phyloP scores from a whole-genome alignment of 2,888 invertebrate species.

The Neoitamus cyanurus region DNA sequence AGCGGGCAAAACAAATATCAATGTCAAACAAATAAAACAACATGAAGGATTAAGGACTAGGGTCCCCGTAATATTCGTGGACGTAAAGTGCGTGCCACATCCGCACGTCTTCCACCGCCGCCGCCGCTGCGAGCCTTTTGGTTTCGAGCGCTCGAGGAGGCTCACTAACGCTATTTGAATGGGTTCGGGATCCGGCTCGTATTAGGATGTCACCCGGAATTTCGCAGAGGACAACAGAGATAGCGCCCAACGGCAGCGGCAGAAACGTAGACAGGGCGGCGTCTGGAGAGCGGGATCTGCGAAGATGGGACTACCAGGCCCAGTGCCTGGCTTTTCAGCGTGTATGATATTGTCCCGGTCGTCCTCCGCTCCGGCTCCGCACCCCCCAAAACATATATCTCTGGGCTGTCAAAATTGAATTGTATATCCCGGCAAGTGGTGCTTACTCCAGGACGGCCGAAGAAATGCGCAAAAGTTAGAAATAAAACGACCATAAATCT shows the following conservation, averaged over 20 bases:
- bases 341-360: not conserved
- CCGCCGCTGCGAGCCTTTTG: not conserved
- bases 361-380: not conserved
- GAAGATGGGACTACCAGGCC: not conserved
- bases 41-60: constrained; percentile 30
- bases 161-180: not conserved
- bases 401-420: constrained; percentile 45
- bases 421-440: constrained; percentile 41
- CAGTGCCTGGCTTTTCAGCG: not conserved
- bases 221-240: not conserved
- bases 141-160: not conserved
- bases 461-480: constrained; percentile 40
- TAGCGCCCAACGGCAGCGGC: not conserved
- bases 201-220: constrained; percentile 28
- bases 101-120: not conserved
- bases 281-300: not conserved
- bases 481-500: constrained; percentile 42
- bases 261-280: too few relatives aligned
- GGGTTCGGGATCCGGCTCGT: not conserved
- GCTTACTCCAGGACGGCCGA: constrained; percentile 21
- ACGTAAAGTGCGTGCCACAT: constrained; percentile 15
- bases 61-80: constrained; percentile 9
- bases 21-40: constrained; percentile 34
- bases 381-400: constrained; percentile 32
- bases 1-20: constrained; percentile 31